These are phyloP conservation scores for Darevskia mixta DNA, from an alignment of 2,797 vertebrate genomes.

Conservation along the genomic window DNA sequence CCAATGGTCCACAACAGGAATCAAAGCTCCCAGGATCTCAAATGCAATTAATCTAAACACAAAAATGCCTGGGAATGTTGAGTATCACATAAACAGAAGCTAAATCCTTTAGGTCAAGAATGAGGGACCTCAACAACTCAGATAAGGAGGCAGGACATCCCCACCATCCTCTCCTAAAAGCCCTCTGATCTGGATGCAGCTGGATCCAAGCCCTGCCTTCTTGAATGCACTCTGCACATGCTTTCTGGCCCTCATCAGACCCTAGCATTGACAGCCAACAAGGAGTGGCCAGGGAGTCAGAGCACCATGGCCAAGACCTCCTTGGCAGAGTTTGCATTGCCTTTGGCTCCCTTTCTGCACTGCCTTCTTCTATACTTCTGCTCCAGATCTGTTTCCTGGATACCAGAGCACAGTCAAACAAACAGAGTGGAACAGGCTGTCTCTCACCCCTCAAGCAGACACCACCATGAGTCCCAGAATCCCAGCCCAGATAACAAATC, in stretches of 20 bases:
- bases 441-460: neutral
- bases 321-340: neutral
- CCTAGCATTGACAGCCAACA: neutral
- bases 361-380: neutral
- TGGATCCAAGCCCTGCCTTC: neutral
- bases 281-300: neutral
- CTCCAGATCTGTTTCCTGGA: neutral
- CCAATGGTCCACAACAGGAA: neutral
- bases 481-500: neutral
- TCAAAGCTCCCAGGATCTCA: neutral
- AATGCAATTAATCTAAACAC: neutral
- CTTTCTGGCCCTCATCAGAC: neutral
- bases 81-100: neutral
- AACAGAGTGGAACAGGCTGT: neutral
- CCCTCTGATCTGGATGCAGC: too few species aligned
- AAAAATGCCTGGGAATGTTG: neutral
- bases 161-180: too few species aligned
- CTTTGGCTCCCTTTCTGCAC: neutral
- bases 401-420: neutral
- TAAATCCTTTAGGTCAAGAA: neutral
- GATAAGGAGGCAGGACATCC: neutral
- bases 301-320: neutral
- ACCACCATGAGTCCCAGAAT: neutral
- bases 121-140: neutral
- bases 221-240: neutral